Percentiles rank a stretch among this genome's conserved stretches.
Conservation (phyloP, 2,113 vertebrate genomes). For the Hyperoodon ampullatus region DNA sequence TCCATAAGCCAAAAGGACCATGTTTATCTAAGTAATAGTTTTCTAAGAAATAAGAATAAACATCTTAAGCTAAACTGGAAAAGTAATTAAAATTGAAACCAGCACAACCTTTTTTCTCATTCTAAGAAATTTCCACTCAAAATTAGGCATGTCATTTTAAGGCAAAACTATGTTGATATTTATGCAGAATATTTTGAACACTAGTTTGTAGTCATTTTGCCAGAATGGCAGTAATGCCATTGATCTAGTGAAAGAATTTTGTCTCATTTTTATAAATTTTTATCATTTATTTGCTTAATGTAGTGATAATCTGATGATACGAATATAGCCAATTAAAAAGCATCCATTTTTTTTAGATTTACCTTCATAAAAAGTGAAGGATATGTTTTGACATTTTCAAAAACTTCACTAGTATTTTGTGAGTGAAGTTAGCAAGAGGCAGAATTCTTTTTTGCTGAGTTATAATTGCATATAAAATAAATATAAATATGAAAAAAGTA, state of each 20-base stretch:
- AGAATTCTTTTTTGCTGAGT: not conserved
- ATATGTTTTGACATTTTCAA: slow-evolving; percentile 12
- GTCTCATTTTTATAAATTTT: not conserved
- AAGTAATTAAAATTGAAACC: not conserved
- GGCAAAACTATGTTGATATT: not conserved
- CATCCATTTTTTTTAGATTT: not conserved
- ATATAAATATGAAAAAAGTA: slow-evolving; percentile 1
- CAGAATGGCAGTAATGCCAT: not conserved
- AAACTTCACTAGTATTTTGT: slow-evolving; percentile 30
- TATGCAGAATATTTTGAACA: not conserved
- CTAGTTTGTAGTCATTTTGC: not conserved
- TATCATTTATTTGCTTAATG: not conserved
- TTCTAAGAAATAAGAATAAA: not conserved
- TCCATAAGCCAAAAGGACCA: not conserved
- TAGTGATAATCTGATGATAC: not conserved
- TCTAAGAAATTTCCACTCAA: not conserved
- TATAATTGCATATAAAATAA: slow-evolving; percentile 45
- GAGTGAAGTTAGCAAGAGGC: slow-evolving; percentile 52
- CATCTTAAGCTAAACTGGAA: not conserved
- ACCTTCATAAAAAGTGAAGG: not conserved
- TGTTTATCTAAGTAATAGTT: not conserved
- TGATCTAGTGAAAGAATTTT: not conserved
- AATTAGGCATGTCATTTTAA: not conserved
- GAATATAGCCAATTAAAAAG: not conserved
- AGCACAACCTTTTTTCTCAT: not conserved